Base-by-base conservation (phyloP, 2,888 invertebrate genomes). In the Stramonita haemastoma region DNA sequence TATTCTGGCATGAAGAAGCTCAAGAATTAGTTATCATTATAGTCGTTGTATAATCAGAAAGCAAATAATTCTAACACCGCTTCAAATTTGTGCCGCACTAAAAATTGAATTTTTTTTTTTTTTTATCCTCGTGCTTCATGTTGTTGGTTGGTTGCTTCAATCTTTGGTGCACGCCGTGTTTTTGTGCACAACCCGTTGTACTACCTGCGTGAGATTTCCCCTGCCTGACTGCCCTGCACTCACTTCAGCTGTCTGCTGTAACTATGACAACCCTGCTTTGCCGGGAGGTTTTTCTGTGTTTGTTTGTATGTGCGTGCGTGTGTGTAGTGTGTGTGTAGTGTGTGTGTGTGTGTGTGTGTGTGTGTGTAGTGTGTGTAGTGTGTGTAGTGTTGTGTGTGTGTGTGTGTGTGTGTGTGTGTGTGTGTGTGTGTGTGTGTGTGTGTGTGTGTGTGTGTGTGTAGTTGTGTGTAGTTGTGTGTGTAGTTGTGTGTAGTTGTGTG, bases 151-250 rank as follows among this genome's bases (percentile, higher is more conserved):
- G 83, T 57, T n/a, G n/a, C n/a, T n/a, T 86, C 34, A 6, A 46
- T 86, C 34, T 19, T 29, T n/a, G 86, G 60, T 86, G 66, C 32
- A 66, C 86, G 81, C 81, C 81, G 19, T 22, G 29, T 77, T 13
- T 77, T 1, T 46, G 46, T 85, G 84, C 84, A 85, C 84, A 22
- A 46, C 17, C 22, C 84, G 29, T 83, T 29, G 57, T 57, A 57
- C 84, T 85, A 57, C 84, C 86, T 86, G 86, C 32, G 60, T 86
- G 86, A 66, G 86, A 22, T 22, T 77, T 87, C 46, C 46, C n/a
- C 56, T 73, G 87, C 87, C 87, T 87, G 73, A 36, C 73, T n/a
- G 29, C 79, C 79, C 81, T 46, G 81, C 81, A 46, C 81, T 83
- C 46, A 26, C 34, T 17, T 22, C 86, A 5, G 46, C 46, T 46